Evolutionary conservation across 1,140 invertebrate genomes (phyloP), one percentile per base, ranked within the genome.

Genomic region (Drosophila aff.): DNA sequence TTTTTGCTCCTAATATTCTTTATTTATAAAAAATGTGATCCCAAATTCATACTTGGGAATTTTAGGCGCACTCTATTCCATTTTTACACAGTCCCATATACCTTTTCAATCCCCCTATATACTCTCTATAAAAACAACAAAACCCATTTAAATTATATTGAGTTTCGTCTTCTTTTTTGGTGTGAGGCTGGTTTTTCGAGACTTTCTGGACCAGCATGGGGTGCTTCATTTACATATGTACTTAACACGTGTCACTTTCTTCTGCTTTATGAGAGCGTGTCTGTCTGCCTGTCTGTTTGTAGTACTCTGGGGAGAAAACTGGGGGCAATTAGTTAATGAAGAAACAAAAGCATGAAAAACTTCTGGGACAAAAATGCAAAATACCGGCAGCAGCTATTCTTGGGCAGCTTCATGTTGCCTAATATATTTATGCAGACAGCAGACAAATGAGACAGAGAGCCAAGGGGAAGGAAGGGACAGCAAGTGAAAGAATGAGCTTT

Each of bases 321-420:
- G 57, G 64, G 52, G 36, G 63, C 82, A 86, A 86, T 86, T 86
- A 87, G 76, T 80, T 83, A 86, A 86, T 86, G 83, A 86, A 78
- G 74, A 66, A 78, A 78, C 75, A 76, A 59, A 76, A 76, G 73
- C 55, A 67, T 26, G 55, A 67, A 60, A 57, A 52, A 67, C 21
- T 76, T 75, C 41, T 36, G 28, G 46, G 40, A 40, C 71, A 57
- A 38, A 61, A 73, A 73, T 73, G 71, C 68, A 73, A 73, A 73
- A 73, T 73, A 60, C 55, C 43, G 21, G 21, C 63, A 47, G 60
- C 28, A 40, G 18, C 18, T 33, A 52, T 52, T 52, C 46, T 59
- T 11, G 36, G 33, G 33, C 38, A 46, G 63, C 66, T 21, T 66
- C 41, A 52, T 52, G 66, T 44, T 71, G 31, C 63, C 33, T 71